Base-by-base conservation (phyloP, 2,888 invertebrate species). In the Drosophila neonasuta region DNA sequence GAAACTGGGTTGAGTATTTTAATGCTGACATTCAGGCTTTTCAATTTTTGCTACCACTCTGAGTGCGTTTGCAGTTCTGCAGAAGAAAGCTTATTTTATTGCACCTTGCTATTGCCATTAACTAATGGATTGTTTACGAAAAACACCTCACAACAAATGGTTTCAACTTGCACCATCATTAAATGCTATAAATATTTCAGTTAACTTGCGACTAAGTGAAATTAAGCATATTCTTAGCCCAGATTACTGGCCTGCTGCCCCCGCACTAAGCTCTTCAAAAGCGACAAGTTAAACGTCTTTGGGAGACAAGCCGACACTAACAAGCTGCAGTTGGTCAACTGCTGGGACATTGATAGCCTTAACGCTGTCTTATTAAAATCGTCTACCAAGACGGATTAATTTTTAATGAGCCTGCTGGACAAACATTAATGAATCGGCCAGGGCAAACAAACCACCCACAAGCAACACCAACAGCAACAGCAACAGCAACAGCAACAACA, bases 381-480 rank as follows among this genome's bases (percentile, higher is more conserved):
- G 52, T 41, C 61, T 56, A 59, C 67, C 65, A 68, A 50, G 82
- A 82, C 77, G 83, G 85, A 82, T 82, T 82, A 85, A 77, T 74
- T 85, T 82, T 82, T 85, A 82, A 82, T 85, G 85, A 82, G 74
- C 68, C 56, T 68, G 67, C 67, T 78, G 60, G 58, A 20, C 63
- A 51, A 69, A 77, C 78, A 65, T 75, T 81, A 81, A 84, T 84
- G 85, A 79, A 78, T 44, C 66, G 29, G 64, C 41, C 42, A 56
- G 64, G 10, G 10, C 32, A n/a, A 79, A 78, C 71, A 79, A 69
- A 76, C 68, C 82, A 74, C 74, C 82, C 78, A 68, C 45, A 44
- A 41, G 5, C 29, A 20, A 15, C 3, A n/a, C 20, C 24, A 24
- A 4, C 3, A n/a, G 32, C 24, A 24, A 4, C 24, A 41, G 5